Conservation (phyloP, 2,888 invertebrate genomes). For the Fragum sueziense region DNA sequence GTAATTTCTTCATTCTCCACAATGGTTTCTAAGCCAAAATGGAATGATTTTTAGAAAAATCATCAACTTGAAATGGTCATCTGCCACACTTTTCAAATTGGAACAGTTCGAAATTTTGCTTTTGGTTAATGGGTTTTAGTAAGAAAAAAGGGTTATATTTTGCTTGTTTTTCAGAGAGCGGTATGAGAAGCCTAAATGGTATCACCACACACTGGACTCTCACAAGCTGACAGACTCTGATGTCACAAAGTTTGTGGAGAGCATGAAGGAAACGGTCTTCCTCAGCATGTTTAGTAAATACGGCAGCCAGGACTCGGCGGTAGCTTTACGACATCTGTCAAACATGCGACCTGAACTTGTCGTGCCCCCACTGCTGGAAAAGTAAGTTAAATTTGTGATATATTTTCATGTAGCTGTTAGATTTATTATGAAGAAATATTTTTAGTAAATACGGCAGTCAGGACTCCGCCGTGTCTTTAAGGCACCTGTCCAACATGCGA, state of each 20-base stretch:
- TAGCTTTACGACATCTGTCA: constrained; percentile 89
- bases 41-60: too few relatives aligned
- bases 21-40: too few relatives aligned
- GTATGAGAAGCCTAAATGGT: constrained; percentile 85
- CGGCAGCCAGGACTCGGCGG: constrained; percentile 86
- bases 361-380: constrained; percentile 91
- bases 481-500: constrained; percentile 89
- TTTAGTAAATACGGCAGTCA: constrained; percentile 88
- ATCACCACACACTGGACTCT: constrained; percentile 87
- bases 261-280: constrained; percentile 88
- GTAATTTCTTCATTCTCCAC: too few relatives aligned
- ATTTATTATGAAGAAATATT: constrained; percentile 86
- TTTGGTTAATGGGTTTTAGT: too few relatives aligned
- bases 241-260: constrained; percentile 90
- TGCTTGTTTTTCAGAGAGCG: constrained; percentile 72
- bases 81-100: too few relatives aligned
- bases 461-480: constrained; percentile 87
- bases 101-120: too few relatives aligned
- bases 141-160: too few relatives aligned
- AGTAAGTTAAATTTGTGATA: constrained; percentile 80
- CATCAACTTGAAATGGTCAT: too few relatives aligned
- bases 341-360: constrained; percentile 91
- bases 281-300: constrained; percentile 91
- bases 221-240: constrained; percentile 90
- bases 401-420: not conserved